These are phyloP conservation scores for Limonius californicus DNA, from an alignment of 1,140 invertebrate genomes.

Conservation along the genomic window DNA sequence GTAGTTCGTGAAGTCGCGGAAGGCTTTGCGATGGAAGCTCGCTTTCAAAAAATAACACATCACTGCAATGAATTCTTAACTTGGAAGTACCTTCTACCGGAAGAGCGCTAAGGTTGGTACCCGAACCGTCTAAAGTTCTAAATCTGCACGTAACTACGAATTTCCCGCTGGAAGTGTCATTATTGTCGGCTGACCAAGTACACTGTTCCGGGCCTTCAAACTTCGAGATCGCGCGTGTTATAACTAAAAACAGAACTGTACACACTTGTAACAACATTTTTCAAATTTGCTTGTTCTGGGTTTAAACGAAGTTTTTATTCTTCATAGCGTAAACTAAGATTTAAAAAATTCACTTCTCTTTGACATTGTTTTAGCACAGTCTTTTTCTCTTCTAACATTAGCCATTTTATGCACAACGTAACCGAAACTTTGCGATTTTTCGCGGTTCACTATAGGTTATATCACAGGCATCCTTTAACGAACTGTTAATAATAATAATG, in stretches of 20 bases:
- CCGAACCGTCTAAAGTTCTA: slow-evolving; percentile 65
- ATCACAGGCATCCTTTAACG: background rate
- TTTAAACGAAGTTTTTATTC: background rate
- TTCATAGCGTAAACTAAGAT: background rate
- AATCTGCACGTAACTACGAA: slow-evolving; percentile 61
- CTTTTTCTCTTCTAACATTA: background rate
- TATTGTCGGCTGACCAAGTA: slow-evolving; percentile 58
- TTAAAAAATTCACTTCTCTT: background rate
- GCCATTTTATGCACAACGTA: too few species aligned
- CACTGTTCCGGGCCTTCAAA: slow-evolving; percentile 47
- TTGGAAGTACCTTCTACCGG: slow-evolving; percentile 65
- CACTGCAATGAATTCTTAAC: slow-evolving; percentile 71
- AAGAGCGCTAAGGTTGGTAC: slow-evolving; percentile 55
- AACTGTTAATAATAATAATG: background rate
- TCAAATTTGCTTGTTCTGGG: background rate
- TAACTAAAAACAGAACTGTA: slow-evolving; percentile 21
- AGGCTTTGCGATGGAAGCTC: slow-evolving; percentile 67
- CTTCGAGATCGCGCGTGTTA: slow-evolving; percentile 21
- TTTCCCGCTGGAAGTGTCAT: slow-evolving; percentile 54
- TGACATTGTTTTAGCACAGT: background rate
- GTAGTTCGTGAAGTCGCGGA: slow-evolving; percentile 66
- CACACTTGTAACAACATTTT: slow-evolving; percentile 32
- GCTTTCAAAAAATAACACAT: slow-evolving; percentile 76
- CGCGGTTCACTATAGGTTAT: background rate
- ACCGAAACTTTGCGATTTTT: too few species aligned